Evolutionary conservation across 2,888 invertebrate genomes (phyloP), one percentile per base, ranked within the genome.

Genomic region (Nebria salina): DNA sequence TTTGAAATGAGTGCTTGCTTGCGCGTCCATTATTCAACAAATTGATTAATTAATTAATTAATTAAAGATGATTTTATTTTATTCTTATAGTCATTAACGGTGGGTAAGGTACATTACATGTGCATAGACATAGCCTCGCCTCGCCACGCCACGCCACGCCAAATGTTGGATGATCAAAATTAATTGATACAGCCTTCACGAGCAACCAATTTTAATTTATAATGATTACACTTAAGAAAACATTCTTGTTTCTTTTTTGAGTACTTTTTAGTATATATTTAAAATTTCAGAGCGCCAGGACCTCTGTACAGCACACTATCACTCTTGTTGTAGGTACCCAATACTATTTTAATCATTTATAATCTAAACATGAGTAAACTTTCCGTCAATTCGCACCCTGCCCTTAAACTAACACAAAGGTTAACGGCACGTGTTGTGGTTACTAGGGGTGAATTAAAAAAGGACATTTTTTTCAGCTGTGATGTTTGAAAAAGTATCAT

Each of bases 31-130:
- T 54, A 54, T 13, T 54, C 54, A 8, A 54, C 34, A 54, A 54
- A 54, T 54, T 54, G 54, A 54, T 54, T 54, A 54, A 54, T 54
- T 54, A 54, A 54, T 54, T 54, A 54, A 54, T 54, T 54, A 54
- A 54, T 54, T 54, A 54, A 54, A 11, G 13, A 8, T 54, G 11
- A 13, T 54, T 8, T 54, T 54, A 54, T 54, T 54, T 54, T 54
- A 54, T 54, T 54, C 54, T 54, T 54, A 54, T 54, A 11, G 6
- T 54, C 54, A 54, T 54, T 54, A 54, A 54, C 11, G 54, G 13
- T 54, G 54, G 54, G 1, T 54, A 13, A 54, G 54, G 54, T 54
- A 54, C 54, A 54, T 34, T 20, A 20, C 20, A 8, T 13, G 54
- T 11, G 13, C 54, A 54, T 13, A 54, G 11, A 54, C 54, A 54